Base-by-base conservation (phyloP, 2,113 vertebrate genomes). In the Cololabis saira region DNA sequence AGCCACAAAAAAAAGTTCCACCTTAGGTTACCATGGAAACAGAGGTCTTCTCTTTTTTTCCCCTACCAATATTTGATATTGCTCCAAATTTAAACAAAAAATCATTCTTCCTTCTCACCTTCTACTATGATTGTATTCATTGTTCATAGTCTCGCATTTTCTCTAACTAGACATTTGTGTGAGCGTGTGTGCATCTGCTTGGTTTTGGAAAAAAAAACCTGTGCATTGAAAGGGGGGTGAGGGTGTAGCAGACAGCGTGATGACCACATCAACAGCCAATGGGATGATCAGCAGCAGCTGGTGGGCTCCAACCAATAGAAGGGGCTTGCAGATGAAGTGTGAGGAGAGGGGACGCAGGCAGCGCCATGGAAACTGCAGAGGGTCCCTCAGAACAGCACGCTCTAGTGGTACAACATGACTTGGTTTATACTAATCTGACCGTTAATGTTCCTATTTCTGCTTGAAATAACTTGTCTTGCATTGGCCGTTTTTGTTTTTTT, bases 241-340 rank as follows among this genome's bases (percentile, higher is more conserved):
- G 19, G 51, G 18, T 9, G 37, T 16, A 53, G 59, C 61, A 63
- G 68, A 57, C 53, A 58, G 44, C 69, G 22, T 69, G 86, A 90
- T 90, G 89, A 91, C 90, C 89, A 90, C 90, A 91, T 90, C 89
- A 84, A 47, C 73, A 88, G 79, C 90, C 90, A 91, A 91, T 91
- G 68, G 6, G 63, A 59, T 68, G 60, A 61, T 74, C 49, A 13
- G 68, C 73, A 79, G 62, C 76, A 63, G 66, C 54, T 58, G 66
- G 52, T 65, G 42, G 54, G 56, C 24, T 72, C 70, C 61, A 18
- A 43, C 88, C 82, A 91, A 88, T 82, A 37, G 61, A 57, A 47
- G 70, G 49, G 13, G 52, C 62, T 63, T 9, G 17, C 41, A 54
- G 67, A 73, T 79, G 61, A 76, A 49, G 52, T 51, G 58, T 9